phyloP scores from a whole-genome alignment of 2,113 vertebrate species.

The Xenopus laevis region DNA sequence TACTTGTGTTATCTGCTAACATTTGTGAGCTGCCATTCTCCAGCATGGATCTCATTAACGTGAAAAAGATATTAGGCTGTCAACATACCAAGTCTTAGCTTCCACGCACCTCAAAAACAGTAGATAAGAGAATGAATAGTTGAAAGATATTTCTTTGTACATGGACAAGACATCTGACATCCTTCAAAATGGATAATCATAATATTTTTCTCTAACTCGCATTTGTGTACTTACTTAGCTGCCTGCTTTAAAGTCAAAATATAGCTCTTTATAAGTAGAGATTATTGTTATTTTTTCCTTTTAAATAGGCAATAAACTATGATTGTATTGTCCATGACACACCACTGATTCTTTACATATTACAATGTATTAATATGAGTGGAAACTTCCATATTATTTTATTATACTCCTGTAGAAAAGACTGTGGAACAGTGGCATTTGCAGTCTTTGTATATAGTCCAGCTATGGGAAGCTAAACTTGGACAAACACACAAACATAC shows the following conservation, averaged over 20 bases:
- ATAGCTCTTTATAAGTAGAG: neutral
- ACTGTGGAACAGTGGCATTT: no score
- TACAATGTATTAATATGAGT: no score
- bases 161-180: slow-evolving; percentile 50
- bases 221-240: slow-evolving; percentile 69
- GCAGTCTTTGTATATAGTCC: no score
- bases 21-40: slow-evolving; percentile 55
- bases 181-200: slow-evolving; percentile 55
- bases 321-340: neutral
- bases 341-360: no score
- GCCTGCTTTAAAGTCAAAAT: neutral
- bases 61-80: slow-evolving; percentile 47
- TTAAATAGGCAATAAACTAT: neutral
- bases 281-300: neutral
- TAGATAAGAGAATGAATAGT: slow-evolving; percentile 49
- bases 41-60: slow-evolving; percentile 58
- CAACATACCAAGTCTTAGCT: slow-evolving; percentile 49
- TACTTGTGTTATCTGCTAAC: slow-evolving; percentile 49
- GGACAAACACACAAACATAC: no score
- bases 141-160: slow-evolving; percentile 55
- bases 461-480: no score
- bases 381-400: no score
- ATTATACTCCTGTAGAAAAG: no score
- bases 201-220: slow-evolving; percentile 44
- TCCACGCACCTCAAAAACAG: slow-evolving; percentile 45